A percentile compares a stretch with the other conserved stretches of the same genome.
Conservation (phyloP, 2,888 invertebrate species). For the Chloroclysta siterata region DNA sequence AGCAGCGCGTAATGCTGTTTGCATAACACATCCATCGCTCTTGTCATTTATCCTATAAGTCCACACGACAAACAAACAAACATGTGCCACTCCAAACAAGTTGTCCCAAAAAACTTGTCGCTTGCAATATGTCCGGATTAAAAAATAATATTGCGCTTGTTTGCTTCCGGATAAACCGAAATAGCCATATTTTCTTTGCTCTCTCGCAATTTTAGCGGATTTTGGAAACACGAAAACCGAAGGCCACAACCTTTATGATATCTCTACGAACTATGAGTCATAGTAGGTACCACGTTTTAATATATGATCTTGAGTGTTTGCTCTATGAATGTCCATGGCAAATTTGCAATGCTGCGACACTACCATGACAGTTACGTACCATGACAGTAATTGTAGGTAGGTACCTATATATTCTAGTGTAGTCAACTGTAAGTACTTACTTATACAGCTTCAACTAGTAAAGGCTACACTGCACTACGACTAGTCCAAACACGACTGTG, state of each 20-base stretch:
- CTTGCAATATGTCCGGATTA: conserved; percentile 80
- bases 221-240: conserved; percentile 5
- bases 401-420: too few species aligned
- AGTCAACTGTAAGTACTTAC: too few species aligned
- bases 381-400: too few species aligned
- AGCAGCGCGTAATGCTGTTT: conserved; percentile 43
- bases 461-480: not conserved
- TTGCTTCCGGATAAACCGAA: conserved; percentile 48
- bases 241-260: not conserved
- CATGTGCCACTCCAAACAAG: conserved; percentile 48
- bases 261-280: not conserved
- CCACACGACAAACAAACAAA: conserved; percentile 62
- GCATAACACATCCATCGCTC: conserved; percentile 44
- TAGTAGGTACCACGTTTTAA: too few species aligned
- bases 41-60: conserved; percentile 55
- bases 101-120: conserved; percentile 61
- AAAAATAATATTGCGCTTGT: conserved; percentile 67
- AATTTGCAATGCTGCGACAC: too few species aligned
- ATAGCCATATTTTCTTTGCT: conserved; percentile 41
- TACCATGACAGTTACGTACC: too few species aligned
- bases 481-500: not conserved
- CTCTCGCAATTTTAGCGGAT: conserved; percentile 34
- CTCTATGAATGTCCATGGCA: too few species aligned
- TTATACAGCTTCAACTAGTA: not conserved
- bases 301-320: too few species aligned